phyloP scores from a whole-genome alignment of 2,888 invertebrate species.

The Ectemnius continuus region DNA sequence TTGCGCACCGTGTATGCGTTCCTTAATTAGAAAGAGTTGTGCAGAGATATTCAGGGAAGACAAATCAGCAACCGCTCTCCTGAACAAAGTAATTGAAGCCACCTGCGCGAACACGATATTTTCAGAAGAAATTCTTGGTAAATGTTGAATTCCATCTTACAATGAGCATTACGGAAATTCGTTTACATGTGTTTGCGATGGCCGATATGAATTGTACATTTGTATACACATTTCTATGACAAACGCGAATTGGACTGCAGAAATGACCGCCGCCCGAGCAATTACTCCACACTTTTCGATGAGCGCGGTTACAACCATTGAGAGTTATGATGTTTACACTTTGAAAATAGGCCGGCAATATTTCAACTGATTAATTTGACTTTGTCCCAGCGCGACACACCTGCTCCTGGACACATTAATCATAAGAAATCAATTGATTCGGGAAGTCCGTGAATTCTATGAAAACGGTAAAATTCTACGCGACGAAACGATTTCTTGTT shows the following conservation, averaged over 20 bases:
- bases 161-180: neutral
- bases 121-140: neutral
- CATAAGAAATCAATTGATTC: too few species aligned
- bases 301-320: constrained; percentile 21
- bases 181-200: neutral
- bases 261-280: neutral
- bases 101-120: constrained; percentile 26
- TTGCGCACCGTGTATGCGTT: too few species aligned
- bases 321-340: neutral
- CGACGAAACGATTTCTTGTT: too few species aligned
- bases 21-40: too few species aligned
- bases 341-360: too few species aligned
- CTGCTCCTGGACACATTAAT: too few species aligned
- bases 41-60: neutral
- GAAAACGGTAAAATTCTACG: too few species aligned
- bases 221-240: neutral
- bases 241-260: neutral
- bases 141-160: neutral
- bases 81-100: neutral
- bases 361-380: too few species aligned
- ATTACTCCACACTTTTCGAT: neutral
- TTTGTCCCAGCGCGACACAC: too few species aligned
- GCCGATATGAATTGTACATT: too few species aligned
- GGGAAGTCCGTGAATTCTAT: too few species aligned
- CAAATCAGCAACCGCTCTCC: neutral